Percentiles rank a stretch among this genome's conserved stretches.
Conservation (phyloP, 2,113 vertebrate species). For the Stegostoma tigrinum region DNA sequence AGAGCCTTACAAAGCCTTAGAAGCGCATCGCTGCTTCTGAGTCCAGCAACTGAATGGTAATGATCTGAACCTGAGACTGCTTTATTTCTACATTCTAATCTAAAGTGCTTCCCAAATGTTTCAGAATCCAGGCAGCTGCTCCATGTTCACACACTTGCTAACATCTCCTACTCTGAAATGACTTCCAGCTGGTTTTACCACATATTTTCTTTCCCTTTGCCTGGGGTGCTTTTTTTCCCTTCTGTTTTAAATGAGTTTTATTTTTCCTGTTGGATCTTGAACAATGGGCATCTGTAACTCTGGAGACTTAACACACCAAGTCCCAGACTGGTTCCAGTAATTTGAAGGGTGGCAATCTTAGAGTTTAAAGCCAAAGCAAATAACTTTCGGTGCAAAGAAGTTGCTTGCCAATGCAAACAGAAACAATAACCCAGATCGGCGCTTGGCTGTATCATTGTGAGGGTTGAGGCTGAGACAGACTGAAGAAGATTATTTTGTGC, state of each 20-base stretch:
- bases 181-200: constrained; percentile 27
- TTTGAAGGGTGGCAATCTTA: neutral
- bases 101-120: neutral
- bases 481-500: neutral
- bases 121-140: neutral
- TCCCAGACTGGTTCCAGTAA: neutral
- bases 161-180: neutral
- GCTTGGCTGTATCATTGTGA: neutral
- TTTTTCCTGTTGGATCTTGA: constrained; percentile 29
- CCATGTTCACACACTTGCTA: neutral
- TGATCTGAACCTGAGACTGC: neutral
- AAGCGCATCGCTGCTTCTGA: neutral
- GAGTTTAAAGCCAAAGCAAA: too few relatives aligned
- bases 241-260: neutral
- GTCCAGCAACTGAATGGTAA: neutral
- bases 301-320: neutral
- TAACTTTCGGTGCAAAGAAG: neutral
- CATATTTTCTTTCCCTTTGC: neutral
- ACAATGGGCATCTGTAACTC: neutral
- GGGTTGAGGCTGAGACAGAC: neutral
- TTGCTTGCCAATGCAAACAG: neutral
- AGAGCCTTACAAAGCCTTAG: too few relatives aligned
- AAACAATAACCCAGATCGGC: neutral
- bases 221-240: neutral
- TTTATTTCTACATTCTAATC: neutral